Evolutionary conservation across 30 jellyfish, hydroid and myxozoan species (phyloP).

Genomic region (Aurelia sp.): DNA sequence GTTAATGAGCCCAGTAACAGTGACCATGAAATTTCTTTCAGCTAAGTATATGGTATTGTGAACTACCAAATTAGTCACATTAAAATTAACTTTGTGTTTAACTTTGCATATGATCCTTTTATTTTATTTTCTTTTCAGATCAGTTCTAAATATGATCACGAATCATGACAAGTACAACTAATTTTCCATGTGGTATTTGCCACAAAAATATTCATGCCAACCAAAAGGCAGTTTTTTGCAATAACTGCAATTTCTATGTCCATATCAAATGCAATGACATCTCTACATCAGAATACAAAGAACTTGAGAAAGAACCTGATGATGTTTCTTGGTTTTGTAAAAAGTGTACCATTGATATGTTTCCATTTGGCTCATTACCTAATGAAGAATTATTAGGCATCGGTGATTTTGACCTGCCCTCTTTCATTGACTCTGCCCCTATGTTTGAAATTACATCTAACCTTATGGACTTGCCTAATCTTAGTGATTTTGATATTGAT

Average conservation of each 20-base stretch:
- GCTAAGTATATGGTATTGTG: neutral
- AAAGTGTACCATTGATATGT: slow-evolving; percentile 25
- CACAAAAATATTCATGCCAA: slow-evolving; percentile 58
- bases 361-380: slow-evolving; percentile 62
- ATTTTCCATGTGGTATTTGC: slow-evolving; percentile 59
- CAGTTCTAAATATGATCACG: neutral
- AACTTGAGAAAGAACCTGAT: no score
- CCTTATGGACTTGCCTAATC: no score
- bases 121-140: no score
- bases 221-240: slow-evolving; percentile 36
- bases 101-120: neutral
- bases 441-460: neutral
- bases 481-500: no score
- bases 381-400: slow-evolving; percentile 33
- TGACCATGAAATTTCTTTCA: slow-evolving; percentile 13
- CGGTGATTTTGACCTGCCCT: neutral
- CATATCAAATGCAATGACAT: slow-evolving; percentile 47
- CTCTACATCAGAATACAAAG: slow-evolving; percentile 26
- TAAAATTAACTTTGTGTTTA: neutral
- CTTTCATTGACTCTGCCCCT: slow-evolving; percentile 33
- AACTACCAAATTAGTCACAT: neutral
- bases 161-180: slow-evolving; percentile 15
- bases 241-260: slow-evolving; percentile 34
- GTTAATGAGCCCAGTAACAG: neutral
- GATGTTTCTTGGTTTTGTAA: no score